phyloP scores from a whole-genome alignment of 2,797 vertebrate species.

The Acanthurus lineatus region DNA sequence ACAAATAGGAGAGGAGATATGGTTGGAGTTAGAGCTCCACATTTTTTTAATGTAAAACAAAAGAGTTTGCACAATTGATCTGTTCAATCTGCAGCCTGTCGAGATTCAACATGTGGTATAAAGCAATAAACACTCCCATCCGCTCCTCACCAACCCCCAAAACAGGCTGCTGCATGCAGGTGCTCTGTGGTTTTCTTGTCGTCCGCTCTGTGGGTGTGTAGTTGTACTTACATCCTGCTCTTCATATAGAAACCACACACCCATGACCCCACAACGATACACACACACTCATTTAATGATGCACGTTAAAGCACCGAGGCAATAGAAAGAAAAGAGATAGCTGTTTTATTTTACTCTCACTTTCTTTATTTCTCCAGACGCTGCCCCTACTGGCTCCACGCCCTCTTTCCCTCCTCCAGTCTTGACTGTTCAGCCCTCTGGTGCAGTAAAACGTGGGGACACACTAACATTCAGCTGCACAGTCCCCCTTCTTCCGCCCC shows the following conservation, averaged over 20 bases:
- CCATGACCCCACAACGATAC: slow-evolving; percentile 17
- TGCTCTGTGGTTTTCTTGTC: slow-evolving; percentile 72
- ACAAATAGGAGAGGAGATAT: neutral
- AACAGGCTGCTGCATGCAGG: slow-evolving; percentile 53
- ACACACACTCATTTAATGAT: slow-evolving; percentile 32
- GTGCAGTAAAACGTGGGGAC: slow-evolving; percentile 66
- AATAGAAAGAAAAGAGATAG: neutral
- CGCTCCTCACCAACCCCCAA: slow-evolving; percentile 36
- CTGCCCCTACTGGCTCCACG: neutral
- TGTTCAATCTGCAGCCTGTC: slow-evolving; percentile 12
- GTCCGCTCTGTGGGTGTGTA: slow-evolving; percentile 69
- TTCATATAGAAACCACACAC: slow-evolving; percentile 73
- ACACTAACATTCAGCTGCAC: slow-evolving; percentile 76
- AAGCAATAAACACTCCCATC: slow-evolving; percentile 79
- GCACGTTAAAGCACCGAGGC: neutral
- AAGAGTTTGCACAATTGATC: neutral
- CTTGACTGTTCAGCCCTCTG: slow-evolving; percentile 72
- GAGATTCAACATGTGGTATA: slow-evolving; percentile 49
- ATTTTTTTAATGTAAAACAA: neutral
- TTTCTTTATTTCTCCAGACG: slow-evolving; percentile 27
- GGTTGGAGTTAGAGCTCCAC: neutral
- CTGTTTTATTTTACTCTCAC: neutral
- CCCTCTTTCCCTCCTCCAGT: slow-evolving; percentile 65
- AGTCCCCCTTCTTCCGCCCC: slow-evolving; percentile 31
- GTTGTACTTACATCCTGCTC: slow-evolving; percentile 73